Percentiles rank a stretch among this genome's conserved stretches.
These are phyloP conservation scores for Sterrhoptilus dennistouni DNA, from an alignment of 2,113 vertebrate species.

Conservation along the genomic window DNA sequence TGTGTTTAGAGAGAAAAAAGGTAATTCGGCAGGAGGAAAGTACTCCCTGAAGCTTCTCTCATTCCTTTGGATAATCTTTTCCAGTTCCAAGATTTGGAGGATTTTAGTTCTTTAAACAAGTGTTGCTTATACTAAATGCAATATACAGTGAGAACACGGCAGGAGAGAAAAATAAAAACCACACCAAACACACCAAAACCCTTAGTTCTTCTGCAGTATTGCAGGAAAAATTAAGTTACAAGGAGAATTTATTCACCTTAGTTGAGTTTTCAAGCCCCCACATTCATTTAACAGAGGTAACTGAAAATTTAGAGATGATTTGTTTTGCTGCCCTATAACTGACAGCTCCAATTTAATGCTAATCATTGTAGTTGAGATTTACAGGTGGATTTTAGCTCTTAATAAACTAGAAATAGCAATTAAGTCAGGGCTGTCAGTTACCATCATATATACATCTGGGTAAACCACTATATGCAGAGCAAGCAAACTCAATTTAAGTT, in stretches of 20 bases:
- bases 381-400: background rate
- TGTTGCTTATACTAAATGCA: background rate
- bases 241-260: background rate
- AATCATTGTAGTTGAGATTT: background rate
- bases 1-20: background rate
- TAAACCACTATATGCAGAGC: background rate
- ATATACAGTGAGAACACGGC: background rate
- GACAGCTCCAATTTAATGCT: background rate
- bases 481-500: background rate
- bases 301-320: accelerated
- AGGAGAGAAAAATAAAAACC: background rate
- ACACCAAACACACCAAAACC: background rate
- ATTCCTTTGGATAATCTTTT: background rate
- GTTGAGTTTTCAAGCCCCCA: background rate
- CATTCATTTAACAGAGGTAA: background rate
- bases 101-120: background rate
- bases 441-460: background rate
- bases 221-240: background rate
- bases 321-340: background rate
- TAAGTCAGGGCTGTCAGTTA: background rate
- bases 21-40: background rate
- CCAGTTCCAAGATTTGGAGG: background rate
- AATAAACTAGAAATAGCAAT: background rate
- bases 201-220: background rate
- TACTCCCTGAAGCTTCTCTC: background rate